Base-by-base conservation (phyloP, 2,888 invertebrate species). In the Thecocarcelia acutangulata region DNA sequence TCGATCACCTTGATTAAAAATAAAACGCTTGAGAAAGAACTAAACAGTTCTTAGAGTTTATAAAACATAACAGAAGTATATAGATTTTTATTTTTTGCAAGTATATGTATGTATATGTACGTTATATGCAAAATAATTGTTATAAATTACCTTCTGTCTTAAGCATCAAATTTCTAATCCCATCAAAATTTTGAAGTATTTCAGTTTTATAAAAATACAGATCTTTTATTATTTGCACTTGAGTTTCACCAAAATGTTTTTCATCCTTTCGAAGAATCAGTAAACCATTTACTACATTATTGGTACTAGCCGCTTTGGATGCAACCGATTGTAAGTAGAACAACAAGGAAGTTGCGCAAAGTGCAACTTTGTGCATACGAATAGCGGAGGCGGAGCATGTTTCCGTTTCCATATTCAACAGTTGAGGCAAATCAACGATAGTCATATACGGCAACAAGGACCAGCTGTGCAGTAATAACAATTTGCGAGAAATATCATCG, bases 141-240 rank as follows among this genome's bases (percentile, higher is more conserved):
- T 33, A 33, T 9, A 33, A 77, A 48, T 63, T 42, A 70, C 46
- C 13, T 77, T 37, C 9, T 13, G 37, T 4, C 3, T 46, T 12
- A 4, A 33, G 24, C 19, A 69, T 5, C 24, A 66, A 11, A 3
- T 24, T 17, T 15, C 24, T 8, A 2, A 80, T 1, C 13, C 44
- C n/a, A 15, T 24, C 56, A 17, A 76, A 48, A 50, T 80, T 63
- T n/a, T 73, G 54, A 24, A 64, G 72, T 21, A 79, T 28, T 0
- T 83, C 64, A n/a, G 82, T 80, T 66, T 84, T 83, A 61, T 84
- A 86, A 73, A 87, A 88, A 50, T 88, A 88, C 12, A 88, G 85
- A 0, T 86, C 86, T 15, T 86, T 86, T 3, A 88, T 81, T 15
- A 86, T 70, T 12, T 87, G 85, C 13, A 88, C 81, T 33, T 88